Evolutionary conservation across 1,140 invertebrate genomes (phyloP).

Genomic region (Pseudomyrmex dendroicus): DNA sequence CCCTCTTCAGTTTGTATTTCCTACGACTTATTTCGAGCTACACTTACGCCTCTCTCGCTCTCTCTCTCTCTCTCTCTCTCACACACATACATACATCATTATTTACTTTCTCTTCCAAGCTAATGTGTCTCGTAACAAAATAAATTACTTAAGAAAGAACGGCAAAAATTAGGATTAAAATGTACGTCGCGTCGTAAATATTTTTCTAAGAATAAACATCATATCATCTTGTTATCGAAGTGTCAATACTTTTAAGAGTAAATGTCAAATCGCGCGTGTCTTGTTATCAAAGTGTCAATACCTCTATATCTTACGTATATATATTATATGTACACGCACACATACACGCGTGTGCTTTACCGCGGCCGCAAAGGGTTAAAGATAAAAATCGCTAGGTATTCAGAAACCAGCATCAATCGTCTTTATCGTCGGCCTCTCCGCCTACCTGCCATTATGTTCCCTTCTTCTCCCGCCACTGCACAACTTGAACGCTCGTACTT

Average conservation of each 20-base stretch:
- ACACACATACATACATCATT: background rate
- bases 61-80: too few species aligned
- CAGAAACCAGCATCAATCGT: constrained; percentile 8
- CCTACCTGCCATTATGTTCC: background rate
- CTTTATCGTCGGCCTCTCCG: constrained; percentile 14
- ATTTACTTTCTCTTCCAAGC: constrained; percentile 16
- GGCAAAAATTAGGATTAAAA: background rate
- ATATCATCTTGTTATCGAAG: too few species aligned
- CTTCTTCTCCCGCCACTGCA: background rate
- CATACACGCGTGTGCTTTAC: too few species aligned
- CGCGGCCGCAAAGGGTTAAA: background rate
- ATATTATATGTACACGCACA: too few species aligned
- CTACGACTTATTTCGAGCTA: constrained; percentile 47
- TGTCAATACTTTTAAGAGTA: too few species aligned
- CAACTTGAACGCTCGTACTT: constrained; percentile 18
- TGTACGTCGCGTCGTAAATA: too few species aligned
- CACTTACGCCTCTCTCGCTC: constrained; percentile 19
- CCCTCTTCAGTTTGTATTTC: constrained; percentile 43
- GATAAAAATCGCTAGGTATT: constrained; percentile 12
- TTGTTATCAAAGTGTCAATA: constrained; percentile 2
- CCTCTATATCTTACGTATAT: background rate
- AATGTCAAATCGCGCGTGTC: too few species aligned
- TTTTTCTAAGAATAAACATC: too few species aligned
- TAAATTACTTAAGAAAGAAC: background rate
- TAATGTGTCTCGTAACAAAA: constrained; percentile 33